phyloP scores from a whole-genome alignment of 2,888 invertebrate genomes.

The Pammene aurita region DNA sequence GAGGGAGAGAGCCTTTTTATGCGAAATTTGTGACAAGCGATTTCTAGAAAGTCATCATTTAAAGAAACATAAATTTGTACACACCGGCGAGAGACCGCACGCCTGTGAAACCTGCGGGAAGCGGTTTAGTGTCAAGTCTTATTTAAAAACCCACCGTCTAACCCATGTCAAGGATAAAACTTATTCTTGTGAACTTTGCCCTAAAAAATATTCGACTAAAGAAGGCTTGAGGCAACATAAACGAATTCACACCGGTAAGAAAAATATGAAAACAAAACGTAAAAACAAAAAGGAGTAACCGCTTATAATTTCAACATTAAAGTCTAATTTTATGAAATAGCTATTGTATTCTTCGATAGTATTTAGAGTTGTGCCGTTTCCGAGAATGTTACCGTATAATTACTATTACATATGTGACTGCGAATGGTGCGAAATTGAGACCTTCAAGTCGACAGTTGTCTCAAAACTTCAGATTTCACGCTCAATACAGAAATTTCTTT shows the following conservation, averaged over 20 bases:
- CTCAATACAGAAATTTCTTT: too few species aligned
- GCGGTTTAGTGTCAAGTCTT: neutral
- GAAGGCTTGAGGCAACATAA: constrained; percentile 7
- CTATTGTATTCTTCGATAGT: too few species aligned
- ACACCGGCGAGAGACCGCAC: neutral
- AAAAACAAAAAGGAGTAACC: neutral
- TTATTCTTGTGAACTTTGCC: neutral
- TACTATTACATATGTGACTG: too few species aligned
- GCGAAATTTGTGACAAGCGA: neutral
- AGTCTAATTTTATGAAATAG: too few species aligned
- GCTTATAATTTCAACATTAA: neutral
- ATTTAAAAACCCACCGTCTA: neutral
- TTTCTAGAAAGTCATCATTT: neutral
- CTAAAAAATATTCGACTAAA: constrained; percentile 3
- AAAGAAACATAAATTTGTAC: neutral
- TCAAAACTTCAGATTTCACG: too few species aligned
- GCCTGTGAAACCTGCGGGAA: neutral
- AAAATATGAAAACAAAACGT: neutral
- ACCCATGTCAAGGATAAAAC: neutral
- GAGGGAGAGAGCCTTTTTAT: neutral
- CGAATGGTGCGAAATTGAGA: too few species aligned
- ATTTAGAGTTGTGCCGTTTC: too few species aligned
- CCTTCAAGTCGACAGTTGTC: too few species aligned
- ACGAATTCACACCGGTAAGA: neutral
- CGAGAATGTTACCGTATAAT: too few species aligned